Evolutionary conservation across 2,888 invertebrate genomes (phyloP), one percentile per base, ranked within the genome.

Genomic region (Microplitis deprimator): DNA sequence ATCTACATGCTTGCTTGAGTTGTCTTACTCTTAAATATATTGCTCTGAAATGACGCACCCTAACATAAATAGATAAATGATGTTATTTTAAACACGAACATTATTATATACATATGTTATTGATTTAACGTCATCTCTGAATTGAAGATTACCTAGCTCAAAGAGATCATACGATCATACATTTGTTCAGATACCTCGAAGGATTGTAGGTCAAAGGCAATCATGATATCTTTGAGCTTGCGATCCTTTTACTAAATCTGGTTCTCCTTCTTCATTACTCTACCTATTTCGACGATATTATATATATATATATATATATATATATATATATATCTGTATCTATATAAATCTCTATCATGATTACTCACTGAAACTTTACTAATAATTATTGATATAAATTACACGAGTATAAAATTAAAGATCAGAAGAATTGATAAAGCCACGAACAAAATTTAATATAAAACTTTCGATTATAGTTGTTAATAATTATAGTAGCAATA

Each of bases 61-160:
- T 29, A 29, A 29, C 4, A 29, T 4, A 29, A 29, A 29, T 4
- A 29, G 29, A 29, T 29, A 29, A 29, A 29, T 29, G 0, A 4
- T 29, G 29, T 29, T 29, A 29, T 29, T 29, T 29, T 29, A 29
- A 29, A 29, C 29, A 29, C 0, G 29, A 4, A 29, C 29, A 29
- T 4, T 29, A 29, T 29, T 29, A 29, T 29, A 29, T 29, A 29
- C 29, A 29, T 29, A 61, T 59, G 50, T 72, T 72, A 72, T 72
- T 17, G 72, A 72, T 72, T 64, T 38, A 39, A 6, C 62, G 40
- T 72, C 64, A 62, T 41, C 62, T 17, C 64, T 50, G 50, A 13
- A 40, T 62, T 72, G 17, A 67, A 76, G 71, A 76, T 76, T 76
- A 76, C 68, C n/a, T 60, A 71, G 10, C 59, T 72, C 72, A 72